These are phyloP conservation scores for Tridacna gigas DNA, from an alignment of 2,888 invertebrate genomes.

Conservation along the genomic window DNA sequence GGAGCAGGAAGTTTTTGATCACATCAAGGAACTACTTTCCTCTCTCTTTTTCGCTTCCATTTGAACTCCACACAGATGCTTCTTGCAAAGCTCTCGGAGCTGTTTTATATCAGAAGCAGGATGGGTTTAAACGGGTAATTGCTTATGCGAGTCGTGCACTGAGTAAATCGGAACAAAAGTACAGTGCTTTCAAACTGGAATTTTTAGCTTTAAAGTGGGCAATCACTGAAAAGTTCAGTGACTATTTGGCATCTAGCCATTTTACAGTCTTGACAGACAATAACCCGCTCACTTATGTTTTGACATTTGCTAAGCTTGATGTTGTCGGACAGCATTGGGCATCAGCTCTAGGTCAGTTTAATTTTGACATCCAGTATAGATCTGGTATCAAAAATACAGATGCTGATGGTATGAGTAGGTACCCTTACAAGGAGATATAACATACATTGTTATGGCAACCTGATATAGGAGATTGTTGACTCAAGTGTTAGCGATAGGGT, in stretches of 20 bases:
- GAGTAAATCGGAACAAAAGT: no score
- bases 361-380: conserved; percentile 3
- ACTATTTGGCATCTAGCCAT: conserved; percentile 39
- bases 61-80: conserved; percentile 44
- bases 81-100: conserved; percentile 42
- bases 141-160: conserved; percentile 36
- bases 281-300: conserved; percentile 33
- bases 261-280: no score
- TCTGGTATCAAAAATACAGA: conserved; percentile 14
- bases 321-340: conserved; percentile 39
- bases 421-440: neutral
- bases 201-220: conserved; percentile 44
- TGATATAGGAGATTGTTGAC: no score
- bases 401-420: conserved; percentile 20
- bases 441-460: neutral
- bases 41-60: conserved; percentile 27
- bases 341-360: neutral
- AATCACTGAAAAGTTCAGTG: conserved; percentile 45
- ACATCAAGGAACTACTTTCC: neutral
- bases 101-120: conserved; percentile 41
- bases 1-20: conserved; percentile 27
- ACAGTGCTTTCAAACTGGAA: conserved; percentile 40
- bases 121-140: conserved; percentile 29
- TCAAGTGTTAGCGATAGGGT: no score
- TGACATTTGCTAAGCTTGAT: conserved; percentile 40